A percentile compares a stretch with the other conserved stretches of the same genome.
These are phyloP conservation scores for Takifugu ocellatus DNA, from an alignment of 2,797 vertebrate species.

Conservation along the genomic window DNA sequence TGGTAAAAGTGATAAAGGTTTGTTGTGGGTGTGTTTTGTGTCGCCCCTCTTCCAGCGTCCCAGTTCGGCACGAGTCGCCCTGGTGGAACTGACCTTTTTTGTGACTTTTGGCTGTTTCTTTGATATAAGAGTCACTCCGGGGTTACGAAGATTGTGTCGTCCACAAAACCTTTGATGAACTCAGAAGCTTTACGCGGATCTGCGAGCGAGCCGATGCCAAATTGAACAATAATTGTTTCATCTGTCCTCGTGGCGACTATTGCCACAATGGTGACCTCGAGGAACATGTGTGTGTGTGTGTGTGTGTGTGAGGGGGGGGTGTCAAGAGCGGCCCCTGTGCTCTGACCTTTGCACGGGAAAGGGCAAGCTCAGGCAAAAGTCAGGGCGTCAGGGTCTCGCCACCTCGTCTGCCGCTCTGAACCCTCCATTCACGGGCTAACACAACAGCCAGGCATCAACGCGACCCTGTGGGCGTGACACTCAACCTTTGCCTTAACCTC, in stretches of 20 bases:
- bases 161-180: conserved; percentile 61
- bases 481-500: conserved; percentile 80
- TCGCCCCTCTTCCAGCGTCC: not conserved
- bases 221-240: conserved; percentile 69
- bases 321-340: conserved; percentile 26
- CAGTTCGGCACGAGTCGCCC: not conserved
- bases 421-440: conserved; percentile 71
- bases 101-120: conserved; percentile 16
- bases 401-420: conserved; percentile 68
- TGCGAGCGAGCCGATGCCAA: conserved; percentile 39
- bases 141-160: conserved; percentile 55
- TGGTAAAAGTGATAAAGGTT: too few relatives aligned
- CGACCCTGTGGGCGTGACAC: conserved; percentile 79
- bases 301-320: conserved; percentile 35
- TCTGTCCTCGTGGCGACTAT: conserved; percentile 65
- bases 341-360: conserved; percentile 65
- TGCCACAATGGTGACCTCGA: conserved; percentile 55
- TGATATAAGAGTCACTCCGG: conserved; percentile 47
- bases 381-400: conserved; percentile 58
- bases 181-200: conserved; percentile 45
- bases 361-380: conserved; percentile 65
- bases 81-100: too few relatives aligned
- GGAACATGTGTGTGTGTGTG: conserved; percentile 52
- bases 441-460: conserved; percentile 68
- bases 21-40: not conserved